Evolutionary conservation across 2,888 invertebrate genomes (phyloP), one percentile per base, ranked within the genome.

Genomic region (Eristalis tenax): DNA sequence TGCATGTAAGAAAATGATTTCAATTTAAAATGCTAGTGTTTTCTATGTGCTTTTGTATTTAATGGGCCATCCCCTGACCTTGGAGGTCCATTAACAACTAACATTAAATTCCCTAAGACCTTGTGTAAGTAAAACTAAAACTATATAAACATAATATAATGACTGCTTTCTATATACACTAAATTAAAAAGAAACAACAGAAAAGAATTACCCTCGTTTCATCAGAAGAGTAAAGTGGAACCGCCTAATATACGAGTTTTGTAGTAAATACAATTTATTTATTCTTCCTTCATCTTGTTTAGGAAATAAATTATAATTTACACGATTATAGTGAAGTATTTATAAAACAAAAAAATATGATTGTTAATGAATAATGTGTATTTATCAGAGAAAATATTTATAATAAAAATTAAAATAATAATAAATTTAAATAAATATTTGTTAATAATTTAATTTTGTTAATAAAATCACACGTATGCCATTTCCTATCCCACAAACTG

Each of bases 371-470:
- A n/a, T 38, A 68, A 61, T 69, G 65, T 81, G 77, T 65, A 85
- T 50, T 85, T 78, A 78, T 85, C 69, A 77, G 22, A 71, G 65
- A 18, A 40, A 50, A 35, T 77, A 71, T 77, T 83, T 83, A 83
- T 73, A 82, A 71, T 82, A 82, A 82, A 82, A 81, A 40, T 22
- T 22, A 50, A 35, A 50, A 26, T 13, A 50, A 32, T 50, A 50
- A 18, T 50, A 32, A 59, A 70, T 70, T 56, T 10, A 35, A 65
- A 8, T 35, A 18, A 18, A 38, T 65, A 22, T 65, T 35, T 22
- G 3, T 38, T 3, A 38, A 13, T 13, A 0, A 38, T 38, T 38
- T 13, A 0, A 38, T 38, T 38, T 38, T 38, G 13, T 32, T 8
- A 32, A 32, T 6, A 10, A n/a, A n/a, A n/a, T 4, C 2, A 4